Conservation (phyloP, 2,888 invertebrate species). For the Cephus rjabovi region DNA sequence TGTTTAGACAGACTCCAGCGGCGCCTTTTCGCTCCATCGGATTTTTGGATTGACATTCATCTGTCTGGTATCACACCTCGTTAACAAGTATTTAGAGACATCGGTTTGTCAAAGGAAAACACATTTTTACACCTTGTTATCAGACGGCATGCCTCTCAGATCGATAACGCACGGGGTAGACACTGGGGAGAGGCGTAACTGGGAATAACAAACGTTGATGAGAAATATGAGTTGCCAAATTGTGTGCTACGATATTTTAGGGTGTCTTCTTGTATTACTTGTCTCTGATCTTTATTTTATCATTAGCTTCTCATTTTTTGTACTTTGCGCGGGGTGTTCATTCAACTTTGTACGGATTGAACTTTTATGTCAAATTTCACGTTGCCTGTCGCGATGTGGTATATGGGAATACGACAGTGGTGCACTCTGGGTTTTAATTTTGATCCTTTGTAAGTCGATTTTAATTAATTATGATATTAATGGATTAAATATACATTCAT, state of each 20-base stretch:
- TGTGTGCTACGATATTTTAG: neutral
- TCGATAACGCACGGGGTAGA: neutral
- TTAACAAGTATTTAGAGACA: neutral
- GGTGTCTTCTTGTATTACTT: neutral
- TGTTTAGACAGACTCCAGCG: neutral
- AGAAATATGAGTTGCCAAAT: neutral
- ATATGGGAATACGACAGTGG: neutral
- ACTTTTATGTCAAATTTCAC: neutral
- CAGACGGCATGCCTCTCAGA: neutral
- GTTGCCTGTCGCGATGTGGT: neutral
- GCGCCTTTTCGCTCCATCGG: neutral
- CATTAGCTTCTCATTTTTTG: neutral
- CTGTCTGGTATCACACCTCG: neutral
- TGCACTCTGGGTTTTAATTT: neutral
- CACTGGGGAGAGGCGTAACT: slow-evolving; percentile 2
- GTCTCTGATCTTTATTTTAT: neutral
- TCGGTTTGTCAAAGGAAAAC: slow-evolving; percentile 1
- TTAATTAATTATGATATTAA: neutral
- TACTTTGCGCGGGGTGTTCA: neutral
- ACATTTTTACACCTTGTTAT: neutral
- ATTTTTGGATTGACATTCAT: neutral
- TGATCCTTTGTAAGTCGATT: neutral
- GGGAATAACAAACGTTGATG: neutral
- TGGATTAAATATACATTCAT: neutral
- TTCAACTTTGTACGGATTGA: neutral